Percentiles rank a stretch among this genome's conserved stretches.
phyloP scores from a whole-genome alignment of 2,113 vertebrate genomes.

The Trematomus loennbergii region DNA sequence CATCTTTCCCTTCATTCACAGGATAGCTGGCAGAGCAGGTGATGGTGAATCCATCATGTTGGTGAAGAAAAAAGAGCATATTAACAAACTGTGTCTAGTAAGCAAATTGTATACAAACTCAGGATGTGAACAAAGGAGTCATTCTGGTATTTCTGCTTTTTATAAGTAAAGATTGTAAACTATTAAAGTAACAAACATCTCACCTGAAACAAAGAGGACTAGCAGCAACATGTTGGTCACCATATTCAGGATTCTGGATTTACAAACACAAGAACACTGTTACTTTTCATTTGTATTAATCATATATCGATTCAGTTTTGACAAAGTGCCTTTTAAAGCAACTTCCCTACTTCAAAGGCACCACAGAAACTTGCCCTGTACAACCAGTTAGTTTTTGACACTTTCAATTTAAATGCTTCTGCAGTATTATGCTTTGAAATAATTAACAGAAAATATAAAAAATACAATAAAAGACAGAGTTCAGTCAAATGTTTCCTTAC shows the following conservation, averaged over 20 bases:
- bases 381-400: neutral
- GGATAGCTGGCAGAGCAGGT: no score
- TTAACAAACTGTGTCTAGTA: no score
- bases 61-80: no score
- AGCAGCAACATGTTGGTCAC: conserved; percentile 10
- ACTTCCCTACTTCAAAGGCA: neutral
- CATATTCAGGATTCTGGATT: conserved; percentile 1
- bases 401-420: neutral
- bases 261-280: neutral
- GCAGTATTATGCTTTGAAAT: neutral
- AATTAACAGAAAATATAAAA: no score
- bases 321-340: no score
- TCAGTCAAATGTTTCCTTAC: conserved; percentile 9
- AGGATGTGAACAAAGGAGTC: no score
- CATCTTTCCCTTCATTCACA: no score
- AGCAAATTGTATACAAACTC: no score
- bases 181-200: neutral
- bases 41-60: no score
- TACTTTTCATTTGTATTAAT: no score
- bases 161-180: neutral
- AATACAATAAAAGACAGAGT: neutral
- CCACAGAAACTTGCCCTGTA: neutral
- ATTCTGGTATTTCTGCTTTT: no score
- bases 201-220: conserved; percentile 40
- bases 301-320: neutral